Conservation (phyloP, 2,888 invertebrate genomes). For the Synergus itoensis region DNA sequence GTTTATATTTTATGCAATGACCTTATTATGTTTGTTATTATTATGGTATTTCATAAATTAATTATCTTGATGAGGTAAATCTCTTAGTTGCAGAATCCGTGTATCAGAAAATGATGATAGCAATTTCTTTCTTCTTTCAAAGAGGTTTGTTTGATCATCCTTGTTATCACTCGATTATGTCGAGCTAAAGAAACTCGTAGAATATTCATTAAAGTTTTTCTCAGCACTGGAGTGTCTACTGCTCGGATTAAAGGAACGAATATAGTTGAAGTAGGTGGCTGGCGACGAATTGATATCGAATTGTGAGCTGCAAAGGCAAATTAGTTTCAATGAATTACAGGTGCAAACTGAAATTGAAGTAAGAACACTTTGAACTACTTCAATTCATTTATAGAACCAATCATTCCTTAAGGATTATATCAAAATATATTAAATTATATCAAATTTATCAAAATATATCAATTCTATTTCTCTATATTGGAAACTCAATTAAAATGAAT, state of each 20-base stretch:
- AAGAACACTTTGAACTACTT: conserved; percentile 8
- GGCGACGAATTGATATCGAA: conserved; percentile 16
- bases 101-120: neutral
- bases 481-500: too few relatives aligned
- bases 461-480: too few relatives aligned
- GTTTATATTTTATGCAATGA: neutral
- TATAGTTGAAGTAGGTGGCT: conserved; percentile 13
- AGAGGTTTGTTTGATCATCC: conserved; percentile 9
- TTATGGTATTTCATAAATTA: neutral
- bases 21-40: neutral
- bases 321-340: conserved; percentile 28
- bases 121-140: neutral
- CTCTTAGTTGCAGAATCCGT: conserved; percentile 4
- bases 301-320: conserved; percentile 12
- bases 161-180: conserved; percentile 25
- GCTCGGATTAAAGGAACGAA: conserved; percentile 16
- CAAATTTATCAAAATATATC: too few relatives aligned
- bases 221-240: conserved; percentile 4
- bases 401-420: neutral
- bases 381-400: neutral
- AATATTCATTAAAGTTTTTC: conserved; percentile 41
- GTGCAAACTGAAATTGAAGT: conserved; percentile 20
- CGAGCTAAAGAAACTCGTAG: neutral
- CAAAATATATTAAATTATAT: too few relatives aligned
- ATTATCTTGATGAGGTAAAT: neutral